Evolutionary conservation across 2,888 invertebrate genomes (phyloP), one percentile per base, ranked within the genome.

Genomic region (Diarsia mendica): DNA sequence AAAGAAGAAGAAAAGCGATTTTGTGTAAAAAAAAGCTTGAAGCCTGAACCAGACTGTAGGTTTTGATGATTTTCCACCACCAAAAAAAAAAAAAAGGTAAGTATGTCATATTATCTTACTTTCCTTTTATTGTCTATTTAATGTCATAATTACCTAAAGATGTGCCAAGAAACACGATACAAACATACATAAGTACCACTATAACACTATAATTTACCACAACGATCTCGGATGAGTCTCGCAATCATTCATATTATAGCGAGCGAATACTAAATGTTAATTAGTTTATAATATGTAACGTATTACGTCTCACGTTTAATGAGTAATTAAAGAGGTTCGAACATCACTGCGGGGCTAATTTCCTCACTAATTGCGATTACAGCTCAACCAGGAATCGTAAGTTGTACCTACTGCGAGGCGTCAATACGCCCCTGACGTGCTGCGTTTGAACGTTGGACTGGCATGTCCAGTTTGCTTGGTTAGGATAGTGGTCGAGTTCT

Each of bases 281-380:
- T 89, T 88, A 86, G 87, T 86, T 89, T 85, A 84, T 85, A 85
- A 63, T 63, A 85, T 83, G 77, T 80, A 88, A 89, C 82, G 90
- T 88, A 91, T 89, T 90, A 88, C 84, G 84, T 89, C 90, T 89
- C 88, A 87, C 87, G 87, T 92, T 91, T 90, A 91, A 91, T 89
- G 85, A 85, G 87, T 88, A 90, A 91, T 91, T 91, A 89, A 89
- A 88, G 87, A 88, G 84, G 88, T 81, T 87, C 78, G 86, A 89
- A 82, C 88, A 91, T 89, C 90, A 91, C 92, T 92, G 83, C 90
- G 90, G 92, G 93, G 92, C 92, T 93, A 92, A 93, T 94, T 92
- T 89, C 88, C 85, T 82, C 87, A 85, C 91, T 94, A 95, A 95
- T 95, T 94, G 93, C 91, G 89, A 93, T 94, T 92, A 91, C 91